Percentiles rank a stretch among this genome's conserved stretches.
Evolutionary conservation across 2,113 vertebrate species (phyloP).

Genomic region (Lepidothrix coronata): DNA sequence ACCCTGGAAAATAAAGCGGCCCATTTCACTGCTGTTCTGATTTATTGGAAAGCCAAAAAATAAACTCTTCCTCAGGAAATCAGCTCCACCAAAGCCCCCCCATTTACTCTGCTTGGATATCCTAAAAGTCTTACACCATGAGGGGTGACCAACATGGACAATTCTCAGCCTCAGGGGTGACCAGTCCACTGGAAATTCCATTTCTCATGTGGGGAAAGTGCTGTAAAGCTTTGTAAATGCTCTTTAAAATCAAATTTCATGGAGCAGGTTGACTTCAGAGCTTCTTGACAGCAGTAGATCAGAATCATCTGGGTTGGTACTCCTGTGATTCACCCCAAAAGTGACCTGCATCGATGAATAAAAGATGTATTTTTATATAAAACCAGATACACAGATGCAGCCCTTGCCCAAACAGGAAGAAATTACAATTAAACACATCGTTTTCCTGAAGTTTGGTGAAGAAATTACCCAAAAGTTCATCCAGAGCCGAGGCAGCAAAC

Average conservation of each 20-base stretch:
- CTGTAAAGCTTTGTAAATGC: background rate
- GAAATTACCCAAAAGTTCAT: background rate
- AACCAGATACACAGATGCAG: background rate
- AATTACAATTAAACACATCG: rapidly evolving
- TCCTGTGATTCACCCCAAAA: background rate
- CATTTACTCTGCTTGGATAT: background rate
- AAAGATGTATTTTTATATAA: background rate
- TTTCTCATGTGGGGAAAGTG: background rate
- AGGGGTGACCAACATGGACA: background rate
- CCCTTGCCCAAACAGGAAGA: background rate
- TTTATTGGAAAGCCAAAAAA: background rate
- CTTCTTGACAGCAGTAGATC: background rate
- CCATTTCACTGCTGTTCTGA: background rate
- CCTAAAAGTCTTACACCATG: background rate
- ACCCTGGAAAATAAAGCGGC: background rate
- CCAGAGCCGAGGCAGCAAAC: background rate
- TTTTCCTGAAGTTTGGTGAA: background rate
- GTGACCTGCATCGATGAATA: too few species aligned
- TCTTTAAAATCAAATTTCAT: background rate
- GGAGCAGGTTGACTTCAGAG: background rate
- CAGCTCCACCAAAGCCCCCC: background rate
- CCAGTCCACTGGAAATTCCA: background rate
- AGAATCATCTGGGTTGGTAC: background rate
- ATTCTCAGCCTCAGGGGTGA: background rate
- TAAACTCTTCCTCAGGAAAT: background rate